Percentiles rank a stretch among this genome's conserved stretches.
phyloP scores from a whole-genome alignment of 2,888 invertebrate genomes.

The Mythimna ferrago region DNA sequence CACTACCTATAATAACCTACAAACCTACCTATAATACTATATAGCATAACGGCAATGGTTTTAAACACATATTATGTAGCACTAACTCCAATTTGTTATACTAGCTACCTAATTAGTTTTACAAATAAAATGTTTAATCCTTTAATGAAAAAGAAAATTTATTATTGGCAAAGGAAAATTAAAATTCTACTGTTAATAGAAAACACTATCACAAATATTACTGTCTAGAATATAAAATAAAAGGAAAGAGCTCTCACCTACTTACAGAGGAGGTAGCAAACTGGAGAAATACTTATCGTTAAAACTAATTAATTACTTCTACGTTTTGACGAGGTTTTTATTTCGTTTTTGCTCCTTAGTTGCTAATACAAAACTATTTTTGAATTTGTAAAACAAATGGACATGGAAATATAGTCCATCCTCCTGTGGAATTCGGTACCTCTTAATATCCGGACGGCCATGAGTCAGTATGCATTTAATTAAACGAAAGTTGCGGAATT shows the following conservation, averaged over 20 bases:
- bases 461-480: no score
- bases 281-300: slow-evolving; percentile 40
- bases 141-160: no score
- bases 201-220: neutral
- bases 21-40: no score
- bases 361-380: slow-evolving; percentile 25
- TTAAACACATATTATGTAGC: no score
- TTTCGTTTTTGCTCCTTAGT: slow-evolving; percentile 25
- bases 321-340: slow-evolving; percentile 18
- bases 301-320: slow-evolving; percentile 45
- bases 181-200: neutral
- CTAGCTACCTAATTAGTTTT: no score
- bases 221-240: neutral
- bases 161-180: neutral
- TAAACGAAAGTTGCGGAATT: no score
- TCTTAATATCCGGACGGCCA: no score
- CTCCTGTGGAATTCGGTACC: no score
- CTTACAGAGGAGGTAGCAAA: slow-evolving; percentile 27
- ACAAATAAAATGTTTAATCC: no score
- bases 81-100: no score
- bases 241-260: slow-evolving; percentile 8
- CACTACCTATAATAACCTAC: no score
- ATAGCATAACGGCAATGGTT: no score
- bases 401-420: neutral
- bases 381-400: slow-evolving; percentile 15